These are phyloP conservation scores for Takifugu rubripes DNA, from an alignment of 2,797 vertebrate genomes.

Conservation along the genomic window DNA sequence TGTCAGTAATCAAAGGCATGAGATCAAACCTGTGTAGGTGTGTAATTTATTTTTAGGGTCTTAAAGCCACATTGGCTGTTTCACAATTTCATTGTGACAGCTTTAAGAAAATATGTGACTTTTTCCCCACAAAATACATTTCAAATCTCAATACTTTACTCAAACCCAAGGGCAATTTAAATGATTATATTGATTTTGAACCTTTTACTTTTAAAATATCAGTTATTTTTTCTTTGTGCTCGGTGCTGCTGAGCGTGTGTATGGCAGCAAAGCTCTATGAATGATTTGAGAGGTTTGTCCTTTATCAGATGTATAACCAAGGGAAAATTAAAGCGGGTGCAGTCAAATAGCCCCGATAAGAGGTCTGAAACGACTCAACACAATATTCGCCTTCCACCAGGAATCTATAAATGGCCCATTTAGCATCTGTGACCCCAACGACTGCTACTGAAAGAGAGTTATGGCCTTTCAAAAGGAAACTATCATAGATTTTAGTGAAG, in stretches of 20 bases:
- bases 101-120: no score
- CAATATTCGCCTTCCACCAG: slow-evolving; percentile 69
- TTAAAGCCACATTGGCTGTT: no score
- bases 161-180: not conserved
- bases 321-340: slow-evolving; percentile 68
- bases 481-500: slow-evolving; percentile 80
- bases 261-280: slow-evolving; percentile 32
- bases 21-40: no score
- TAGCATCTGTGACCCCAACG: slow-evolving; percentile 76
- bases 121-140: not conserved
- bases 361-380: slow-evolving; percentile 60
- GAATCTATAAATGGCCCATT: slow-evolving; percentile 78
- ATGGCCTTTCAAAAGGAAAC: slow-evolving; percentile 76
- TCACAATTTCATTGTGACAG: no score
- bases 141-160: not conserved
- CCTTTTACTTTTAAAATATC: slow-evolving; percentile 22
- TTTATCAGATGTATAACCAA: slow-evolving; percentile 62
- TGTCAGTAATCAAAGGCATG: no score
- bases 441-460: slow-evolving; percentile 73
- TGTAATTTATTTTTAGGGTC: no score
- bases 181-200: slow-evolving; percentile 49
- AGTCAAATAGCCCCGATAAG: slow-evolving; percentile 70
- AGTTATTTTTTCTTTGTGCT: slow-evolving; percentile 4
- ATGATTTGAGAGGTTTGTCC: slow-evolving; percentile 53
- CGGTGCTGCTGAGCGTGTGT: slow-evolving; percentile 9